Conservation (phyloP, 2,113 vertebrate species). For the Triplophysa dalaica region DNA sequence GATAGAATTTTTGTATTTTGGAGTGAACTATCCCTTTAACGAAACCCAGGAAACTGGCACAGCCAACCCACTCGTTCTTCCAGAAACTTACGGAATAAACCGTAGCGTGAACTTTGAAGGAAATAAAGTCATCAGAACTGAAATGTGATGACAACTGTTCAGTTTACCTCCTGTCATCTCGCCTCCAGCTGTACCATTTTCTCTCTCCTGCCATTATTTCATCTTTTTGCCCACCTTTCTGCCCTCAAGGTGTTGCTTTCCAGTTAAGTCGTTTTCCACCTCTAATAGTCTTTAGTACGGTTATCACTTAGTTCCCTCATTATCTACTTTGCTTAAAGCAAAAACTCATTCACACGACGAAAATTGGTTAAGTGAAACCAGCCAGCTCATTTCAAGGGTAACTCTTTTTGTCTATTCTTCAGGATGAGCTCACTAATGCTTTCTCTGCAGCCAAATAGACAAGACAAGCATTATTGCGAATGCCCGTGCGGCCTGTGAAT, state of each 20-base stretch:
- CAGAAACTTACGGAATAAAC: no score
- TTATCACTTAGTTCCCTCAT: conserved; percentile 45
- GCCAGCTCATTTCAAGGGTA: conserved; percentile 67
- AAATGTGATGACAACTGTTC: not conserved
- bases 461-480: conserved; percentile 75
- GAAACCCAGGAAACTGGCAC: no score
- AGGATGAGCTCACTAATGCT: conserved; percentile 74
- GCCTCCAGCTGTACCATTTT: not conserved
- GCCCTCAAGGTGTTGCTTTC: conserved; percentile 19
- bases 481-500: conserved; percentile 69
- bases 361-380: conserved; percentile 65
- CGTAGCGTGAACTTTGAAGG: not conserved
- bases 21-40: no score
- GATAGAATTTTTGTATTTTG: no score
- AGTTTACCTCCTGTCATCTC: not conserved
- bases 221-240: not conserved
- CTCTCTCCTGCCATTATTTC: not conserved
- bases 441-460: conserved; percentile 74
- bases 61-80: no score
- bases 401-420: conserved; percentile 65
- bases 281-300: conserved; percentile 40
- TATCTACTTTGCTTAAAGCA: conserved; percentile 52
- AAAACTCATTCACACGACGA: conserved; percentile 51
- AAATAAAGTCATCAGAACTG: no score
- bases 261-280: conserved; percentile 34